Evolutionary conservation across 2,888 invertebrate genomes (phyloP), one percentile per base, ranked within the genome.

Genomic region (Drosophila flavopinicola): DNA sequence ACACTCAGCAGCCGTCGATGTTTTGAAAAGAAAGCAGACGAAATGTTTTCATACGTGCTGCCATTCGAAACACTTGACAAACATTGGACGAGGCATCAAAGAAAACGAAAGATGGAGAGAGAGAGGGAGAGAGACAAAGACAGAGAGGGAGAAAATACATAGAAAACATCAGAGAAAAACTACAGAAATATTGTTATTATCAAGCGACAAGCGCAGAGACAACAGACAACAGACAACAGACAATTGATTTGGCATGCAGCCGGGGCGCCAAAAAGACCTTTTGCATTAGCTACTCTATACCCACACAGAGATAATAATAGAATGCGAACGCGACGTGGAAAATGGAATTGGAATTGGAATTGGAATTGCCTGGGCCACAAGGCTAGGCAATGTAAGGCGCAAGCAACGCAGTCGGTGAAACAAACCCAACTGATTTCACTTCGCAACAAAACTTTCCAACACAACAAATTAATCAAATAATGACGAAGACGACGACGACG

Each of bases 181-280:
- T 24, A 64, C 35, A 59, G 54, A 67, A 64, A 77, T 78, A 74
- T 73, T 77, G 63, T 84, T 77, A 85, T 77, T 79, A 76, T 75
- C 52, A 57, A 60, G 48, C 52, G 51, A 38, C 27, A 60, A 53
- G 56, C 57, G 66, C 44, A 38, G 41, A 42, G 53, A 47, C 64
- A 49, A 38, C 67, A 85, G 60, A 84, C 86, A 80, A 86, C n/a
- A 42, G 53, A 47, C 64, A 49, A 38, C 67, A 85, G 60, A 84
- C 86, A 80, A 86, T 80, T 80, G 85, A 80, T 80, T 80, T 80
- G 79, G 66, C 85, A 86, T 80, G 79, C 79, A 80, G 80, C 47
- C 61, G 37, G 69, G 60, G 64, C 53, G 60, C 60, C 44, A 61
- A 59, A 60, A 78, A 66, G 52, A 82, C 79, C 84, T 85, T 83